Evolutionary conservation across 2,888 invertebrate species (phyloP).

Genomic region (Sinodicranocentrus sp.): DNA sequence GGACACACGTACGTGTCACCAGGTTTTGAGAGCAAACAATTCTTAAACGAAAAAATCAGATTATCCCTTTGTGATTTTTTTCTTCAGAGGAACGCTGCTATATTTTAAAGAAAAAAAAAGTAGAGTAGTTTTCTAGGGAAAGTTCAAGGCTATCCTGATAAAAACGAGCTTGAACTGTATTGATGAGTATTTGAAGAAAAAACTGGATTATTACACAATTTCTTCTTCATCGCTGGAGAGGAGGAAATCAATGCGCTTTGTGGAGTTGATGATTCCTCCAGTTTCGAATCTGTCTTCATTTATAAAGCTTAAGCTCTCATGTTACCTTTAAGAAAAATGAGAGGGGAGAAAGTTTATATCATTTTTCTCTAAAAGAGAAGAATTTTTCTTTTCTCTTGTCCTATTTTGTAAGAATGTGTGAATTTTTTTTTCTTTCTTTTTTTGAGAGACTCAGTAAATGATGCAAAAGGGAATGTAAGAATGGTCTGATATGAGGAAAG

Average conservation of each 20-base stretch:
- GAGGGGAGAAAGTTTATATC: background rate
- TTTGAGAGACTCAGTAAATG: conserved; percentile 41
- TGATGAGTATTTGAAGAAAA: too few species aligned
- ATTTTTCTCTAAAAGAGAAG: background rate
- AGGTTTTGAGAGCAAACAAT: too few species aligned
- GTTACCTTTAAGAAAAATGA: background rate
- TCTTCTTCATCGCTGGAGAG: too few species aligned
- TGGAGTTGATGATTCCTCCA: conserved; percentile 13
- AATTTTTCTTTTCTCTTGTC: background rate
- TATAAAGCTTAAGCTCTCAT: conserved; percentile 47
- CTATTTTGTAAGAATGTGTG: background rate
- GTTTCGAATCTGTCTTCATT: conserved; percentile 47
- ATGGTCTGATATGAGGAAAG: background rate
- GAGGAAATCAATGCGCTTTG: too few species aligned
- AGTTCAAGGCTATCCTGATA: background rate
- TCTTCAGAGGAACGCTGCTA: background rate
- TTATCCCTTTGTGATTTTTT: background rate
- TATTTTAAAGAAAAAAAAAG: too few species aligned
- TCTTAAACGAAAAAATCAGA: too few species aligned
- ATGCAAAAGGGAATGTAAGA: conserved; percentile 42
- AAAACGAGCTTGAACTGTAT: background rate
- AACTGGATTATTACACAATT: too few species aligned
- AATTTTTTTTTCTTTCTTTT: background rate
- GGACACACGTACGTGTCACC: background rate
- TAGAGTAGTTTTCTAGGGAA: too few species aligned